Evolutionary conservation across 2,888 invertebrate species (phyloP).

Genomic region (Archaeoteleia sp.): DNA sequence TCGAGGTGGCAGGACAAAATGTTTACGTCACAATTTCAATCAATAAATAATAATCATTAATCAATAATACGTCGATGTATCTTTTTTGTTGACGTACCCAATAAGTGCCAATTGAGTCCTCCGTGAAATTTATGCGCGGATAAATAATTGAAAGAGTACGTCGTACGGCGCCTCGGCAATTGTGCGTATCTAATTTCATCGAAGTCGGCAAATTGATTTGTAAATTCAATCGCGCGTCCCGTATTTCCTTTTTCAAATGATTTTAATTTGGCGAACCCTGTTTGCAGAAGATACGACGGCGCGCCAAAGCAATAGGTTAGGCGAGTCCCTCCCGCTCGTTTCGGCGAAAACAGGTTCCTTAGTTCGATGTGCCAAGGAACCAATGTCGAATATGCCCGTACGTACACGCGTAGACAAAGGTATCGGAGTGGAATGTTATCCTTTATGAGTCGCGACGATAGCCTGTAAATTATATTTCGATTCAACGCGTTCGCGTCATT

Average conservation of each 20-base stretch:
- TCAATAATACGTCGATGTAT: too few species aligned
- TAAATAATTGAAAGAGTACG: too few species aligned
- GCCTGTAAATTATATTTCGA: conserved; percentile 11
- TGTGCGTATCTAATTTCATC: conserved; percentile 14
- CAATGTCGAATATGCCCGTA: conserved; percentile 45
- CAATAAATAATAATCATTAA: too few species aligned
- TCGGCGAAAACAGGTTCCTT: conserved; percentile 58
- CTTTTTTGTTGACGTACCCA: too few species aligned
- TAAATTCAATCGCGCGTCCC: conserved; percentile 22
- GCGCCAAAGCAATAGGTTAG: conserved; percentile 42
- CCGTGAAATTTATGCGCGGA: too few species aligned
- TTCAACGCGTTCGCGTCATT: not conserved
- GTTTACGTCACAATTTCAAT: too few species aligned
- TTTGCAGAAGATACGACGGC: conserved; percentile 47
- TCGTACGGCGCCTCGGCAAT: too few species aligned
- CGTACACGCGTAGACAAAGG: conserved; percentile 48
- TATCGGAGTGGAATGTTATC: conserved; percentile 49
- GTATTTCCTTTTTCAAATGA: conserved; percentile 29
- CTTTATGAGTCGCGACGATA: conserved; percentile 33
- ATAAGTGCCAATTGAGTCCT: too few species aligned
- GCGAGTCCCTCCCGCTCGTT: conserved; percentile 46
- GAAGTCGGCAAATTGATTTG: conserved; percentile 28
- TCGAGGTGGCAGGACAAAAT: too few species aligned
- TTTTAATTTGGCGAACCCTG: conserved; percentile 35
- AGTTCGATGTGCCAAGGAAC: conserved; percentile 49